phyloP scores from a whole-genome alignment of 1,140 invertebrate species.

The Drosophila novamexicana region DNA sequence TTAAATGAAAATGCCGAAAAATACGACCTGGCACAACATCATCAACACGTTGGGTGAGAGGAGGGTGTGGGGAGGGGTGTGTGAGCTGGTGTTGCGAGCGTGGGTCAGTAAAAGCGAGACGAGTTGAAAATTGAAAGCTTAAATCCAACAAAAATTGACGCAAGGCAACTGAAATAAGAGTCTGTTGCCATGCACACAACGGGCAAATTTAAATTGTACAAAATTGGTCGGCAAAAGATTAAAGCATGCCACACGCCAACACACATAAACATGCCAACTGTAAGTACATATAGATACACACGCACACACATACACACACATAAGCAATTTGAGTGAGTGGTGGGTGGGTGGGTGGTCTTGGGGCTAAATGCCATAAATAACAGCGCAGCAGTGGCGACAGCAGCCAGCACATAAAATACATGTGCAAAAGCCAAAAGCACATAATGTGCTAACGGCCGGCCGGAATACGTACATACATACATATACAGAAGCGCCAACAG shows the following conservation, averaged over 20 bases:
- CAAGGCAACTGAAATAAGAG: conserved; percentile 27
- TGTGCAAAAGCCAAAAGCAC: conserved; percentile 39
- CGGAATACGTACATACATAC: conserved; percentile 40
- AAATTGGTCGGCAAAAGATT: conserved; percentile 72
- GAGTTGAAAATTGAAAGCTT: conserved; percentile 57
- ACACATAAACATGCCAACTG: conserved; percentile 22
- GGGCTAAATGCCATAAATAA: conserved; percentile 81
- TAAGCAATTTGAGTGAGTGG: conserved; percentile 67
- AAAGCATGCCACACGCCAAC: conserved; percentile 50
- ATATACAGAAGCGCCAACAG: conserved; percentile 23
- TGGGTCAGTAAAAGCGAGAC: conserved; percentile 51
- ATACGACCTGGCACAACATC: conserved; percentile 63
- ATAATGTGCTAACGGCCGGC: conserved; percentile 67
- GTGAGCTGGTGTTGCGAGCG: conserved; percentile 1
- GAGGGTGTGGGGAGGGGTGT: background rate
- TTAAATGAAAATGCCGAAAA: conserved; percentile 44
- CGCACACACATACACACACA: background rate
- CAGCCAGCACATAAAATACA: conserved; percentile 71
- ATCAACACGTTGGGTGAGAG: background rate
- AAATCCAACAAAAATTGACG: conserved; percentile 56
- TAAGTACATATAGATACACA: background rate
- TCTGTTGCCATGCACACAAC: conserved; percentile 23
- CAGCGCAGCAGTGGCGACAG: conserved; percentile 59
- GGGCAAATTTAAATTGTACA: conserved; percentile 63
- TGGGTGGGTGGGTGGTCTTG: conserved; percentile 36